These are phyloP conservation scores for Ictalurus furcatus DNA, from an alignment of 2,113 vertebrate species.

Conservation along the genomic window DNA sequence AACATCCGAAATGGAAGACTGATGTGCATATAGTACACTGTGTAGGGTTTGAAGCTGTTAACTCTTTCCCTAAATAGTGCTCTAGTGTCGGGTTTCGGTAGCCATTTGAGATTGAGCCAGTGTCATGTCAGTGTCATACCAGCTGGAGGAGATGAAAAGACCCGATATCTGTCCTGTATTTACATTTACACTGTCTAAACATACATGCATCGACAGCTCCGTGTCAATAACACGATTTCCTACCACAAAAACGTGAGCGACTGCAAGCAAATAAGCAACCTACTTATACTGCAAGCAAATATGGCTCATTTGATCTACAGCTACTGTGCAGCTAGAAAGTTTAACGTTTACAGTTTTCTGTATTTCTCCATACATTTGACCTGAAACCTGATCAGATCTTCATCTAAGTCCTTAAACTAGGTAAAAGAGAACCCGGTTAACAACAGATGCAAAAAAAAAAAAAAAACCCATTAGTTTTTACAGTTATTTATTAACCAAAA, in stretches of 20 bases:
- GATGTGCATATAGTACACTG: background rate
- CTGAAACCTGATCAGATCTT: background rate
- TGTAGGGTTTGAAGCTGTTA: background rate
- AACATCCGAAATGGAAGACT: background rate
- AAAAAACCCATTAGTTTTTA: background rate
- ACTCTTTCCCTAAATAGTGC: slow-evolving; percentile 10
- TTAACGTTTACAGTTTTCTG: background rate
- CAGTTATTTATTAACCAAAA: background rate
- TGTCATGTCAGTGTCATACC: slow-evolving; percentile 3
- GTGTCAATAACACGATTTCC: background rate
- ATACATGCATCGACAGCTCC: background rate
- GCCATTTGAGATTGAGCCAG: background rate
- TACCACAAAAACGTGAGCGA: background rate
- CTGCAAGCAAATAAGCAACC: background rate
- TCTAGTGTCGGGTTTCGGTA: background rate
- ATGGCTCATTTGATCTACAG: background rate
- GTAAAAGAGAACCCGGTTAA: background rate
- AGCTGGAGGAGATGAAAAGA: background rate
- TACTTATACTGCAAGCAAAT: background rate
- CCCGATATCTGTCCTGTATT: background rate
- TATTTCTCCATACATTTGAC: background rate
- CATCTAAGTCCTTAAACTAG: background rate
- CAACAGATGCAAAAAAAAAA: no score
- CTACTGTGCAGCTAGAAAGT: background rate
- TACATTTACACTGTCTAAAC: background rate